Percentiles rank a stretch among this genome's conserved stretches.
Evolutionary conservation across 2,797 vertebrate species (phyloP).

Genomic region (Okamejei kenojei): DNA sequence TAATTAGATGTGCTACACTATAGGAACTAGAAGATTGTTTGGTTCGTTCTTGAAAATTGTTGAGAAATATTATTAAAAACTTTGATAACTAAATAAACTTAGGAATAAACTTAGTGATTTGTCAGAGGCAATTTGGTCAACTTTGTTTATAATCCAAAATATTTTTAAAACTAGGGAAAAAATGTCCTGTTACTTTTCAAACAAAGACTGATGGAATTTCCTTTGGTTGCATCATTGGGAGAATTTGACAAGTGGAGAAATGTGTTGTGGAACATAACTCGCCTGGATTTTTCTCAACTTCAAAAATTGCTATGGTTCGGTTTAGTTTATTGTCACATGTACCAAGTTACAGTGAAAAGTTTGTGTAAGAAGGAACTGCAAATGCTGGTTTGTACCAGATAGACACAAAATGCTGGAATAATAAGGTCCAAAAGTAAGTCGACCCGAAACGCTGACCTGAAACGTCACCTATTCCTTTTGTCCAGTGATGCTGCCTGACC

Average conservation of each 20-base stretch:
- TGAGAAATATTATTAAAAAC: neutral
- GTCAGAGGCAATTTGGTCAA: neutral
- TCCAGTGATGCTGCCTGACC: too few species aligned
- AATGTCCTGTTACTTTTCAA: neutral
- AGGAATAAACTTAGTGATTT: neutral
- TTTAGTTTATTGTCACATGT: too few species aligned
- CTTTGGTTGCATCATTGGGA: neutral
- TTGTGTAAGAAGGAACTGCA: too few species aligned
- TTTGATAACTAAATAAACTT: neutral
- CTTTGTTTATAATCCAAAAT: neutral
- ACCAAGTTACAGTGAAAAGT: too few species aligned
- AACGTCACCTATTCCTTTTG: too few species aligned
- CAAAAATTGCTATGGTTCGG: neutral
- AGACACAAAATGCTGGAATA: too few species aligned
- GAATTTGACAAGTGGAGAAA: neutral
- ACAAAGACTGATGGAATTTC: neutral
- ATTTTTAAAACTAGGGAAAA: neutral
- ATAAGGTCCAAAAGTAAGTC: too few species aligned
- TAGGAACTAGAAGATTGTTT: neutral
- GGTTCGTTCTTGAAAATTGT: neutral
- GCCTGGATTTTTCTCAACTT: neutral
- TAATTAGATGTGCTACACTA: neutral
- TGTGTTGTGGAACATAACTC: neutral
- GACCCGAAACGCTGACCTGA: too few species aligned
- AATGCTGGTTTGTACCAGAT: too few species aligned